Evolutionary conservation across 2,797 vertebrate species (phyloP).

Genomic region (Fundulus diaphanus): DNA sequence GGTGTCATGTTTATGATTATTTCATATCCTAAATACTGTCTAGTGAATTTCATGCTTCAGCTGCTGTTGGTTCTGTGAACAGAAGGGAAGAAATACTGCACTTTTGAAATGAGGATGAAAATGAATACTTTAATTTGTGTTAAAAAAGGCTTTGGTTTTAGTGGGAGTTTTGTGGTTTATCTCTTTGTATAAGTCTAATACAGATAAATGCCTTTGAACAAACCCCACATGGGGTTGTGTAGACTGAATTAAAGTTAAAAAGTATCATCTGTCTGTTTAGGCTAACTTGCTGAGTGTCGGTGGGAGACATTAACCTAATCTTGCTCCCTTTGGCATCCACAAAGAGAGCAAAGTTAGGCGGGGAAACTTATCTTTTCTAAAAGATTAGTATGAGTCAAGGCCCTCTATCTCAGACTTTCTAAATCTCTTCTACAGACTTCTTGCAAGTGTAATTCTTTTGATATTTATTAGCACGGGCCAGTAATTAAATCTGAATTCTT

Average conservation of each 20-base stretch:
- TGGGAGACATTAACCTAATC: background rate
- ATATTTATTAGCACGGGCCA: background rate
- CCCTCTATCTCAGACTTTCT: background rate
- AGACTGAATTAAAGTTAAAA: background rate
- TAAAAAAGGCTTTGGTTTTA: background rate
- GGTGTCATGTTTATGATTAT: background rate
- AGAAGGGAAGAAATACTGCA: background rate
- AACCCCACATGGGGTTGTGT: background rate
- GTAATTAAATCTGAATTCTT: constrained; percentile 7
- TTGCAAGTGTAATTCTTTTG: background rate
- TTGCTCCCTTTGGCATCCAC: background rate
- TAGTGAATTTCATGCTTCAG: background rate
- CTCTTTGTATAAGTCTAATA: background rate
- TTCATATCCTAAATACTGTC: background rate
- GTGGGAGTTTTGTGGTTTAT: background rate
- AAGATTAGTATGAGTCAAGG: background rate
- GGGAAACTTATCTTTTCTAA: background rate
- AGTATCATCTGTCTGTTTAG: background rate
- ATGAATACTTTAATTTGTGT: background rate
- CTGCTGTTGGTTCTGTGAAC: background rate
- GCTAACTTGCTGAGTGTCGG: background rate
- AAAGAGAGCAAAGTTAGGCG: background rate
- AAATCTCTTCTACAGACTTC: background rate
- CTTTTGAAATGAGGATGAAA: background rate
- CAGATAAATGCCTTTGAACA: background rate